These are phyloP conservation scores for Actenoides lindsayi DNA, from an alignment of 2,113 vertebrate genomes.

Conservation along the genomic window DNA sequence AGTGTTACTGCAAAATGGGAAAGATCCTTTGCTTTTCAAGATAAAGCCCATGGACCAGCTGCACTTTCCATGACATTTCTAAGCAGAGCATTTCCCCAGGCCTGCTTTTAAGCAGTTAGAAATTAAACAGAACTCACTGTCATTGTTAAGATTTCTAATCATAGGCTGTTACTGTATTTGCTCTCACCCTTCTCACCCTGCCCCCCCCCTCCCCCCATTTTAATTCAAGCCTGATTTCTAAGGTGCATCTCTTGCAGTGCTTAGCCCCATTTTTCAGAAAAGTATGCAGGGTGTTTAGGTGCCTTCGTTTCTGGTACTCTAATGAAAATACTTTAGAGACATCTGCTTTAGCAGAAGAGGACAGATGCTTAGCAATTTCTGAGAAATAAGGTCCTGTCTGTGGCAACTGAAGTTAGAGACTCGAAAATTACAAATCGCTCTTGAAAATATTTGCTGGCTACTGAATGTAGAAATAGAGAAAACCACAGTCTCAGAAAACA, in stretches of 20 bases:
- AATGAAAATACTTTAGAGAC: neutral
- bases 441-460: constrained; percentile 30
- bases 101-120: constrained; percentile 62
- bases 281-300: neutral
- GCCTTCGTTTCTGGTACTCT: neutral
- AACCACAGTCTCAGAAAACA: constrained; percentile 53
- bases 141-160: constrained; percentile 59
- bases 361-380: neutral
- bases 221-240: constrained; percentile 23
- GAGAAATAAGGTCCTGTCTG: neutral
- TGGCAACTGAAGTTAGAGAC: neutral
- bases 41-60: constrained; percentile 72
- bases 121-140: constrained; percentile 60
- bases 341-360: constrained; percentile 11
- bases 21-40: constrained; percentile 73
- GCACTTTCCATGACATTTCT: constrained; percentile 70
- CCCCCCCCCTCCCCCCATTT: neutral
- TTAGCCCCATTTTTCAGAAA: neutral
- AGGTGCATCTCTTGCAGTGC: constrained; percentile 24
- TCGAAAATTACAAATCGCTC: neutral
- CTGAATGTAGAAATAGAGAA: constrained; percentile 10
- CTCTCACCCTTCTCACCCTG: neutral
- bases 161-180: constrained; percentile 51
- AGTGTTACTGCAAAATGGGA: constrained; percentile 67
- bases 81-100: constrained; percentile 48